Base-by-base conservation (phyloP, 2,797 vertebrate genomes). In the Leptodactylus fallax region DNA sequence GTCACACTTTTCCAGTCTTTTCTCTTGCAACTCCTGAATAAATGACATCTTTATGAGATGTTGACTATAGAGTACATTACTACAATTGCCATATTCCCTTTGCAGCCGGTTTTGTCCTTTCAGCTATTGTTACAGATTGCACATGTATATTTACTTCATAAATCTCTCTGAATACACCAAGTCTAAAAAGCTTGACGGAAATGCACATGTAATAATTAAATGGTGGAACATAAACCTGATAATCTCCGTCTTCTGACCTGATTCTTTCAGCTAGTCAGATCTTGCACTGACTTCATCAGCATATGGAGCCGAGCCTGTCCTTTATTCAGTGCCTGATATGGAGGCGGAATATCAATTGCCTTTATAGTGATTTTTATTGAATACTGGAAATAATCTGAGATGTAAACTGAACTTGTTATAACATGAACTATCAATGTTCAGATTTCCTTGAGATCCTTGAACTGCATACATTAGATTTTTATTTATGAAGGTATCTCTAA, bases 221-320 rank as follows among this genome's bases (percentile, higher is more conserved):
- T 27, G 47, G 19, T 14, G 49, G 17, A 16, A 49, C 63, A 83
- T 27, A 83, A 56, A 58, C 58, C 72, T 21, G 67, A 67, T 69
- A 67, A 87, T 83, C 72, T 87, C 51, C n/a, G 56, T 78, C 25
- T 83, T 78, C 80, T 83, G 86, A 83, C 86, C 86, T 79, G 72
- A 87, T 83, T 87, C 80, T 65, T 87, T 83, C 86, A 83, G 49
- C 80, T 58, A 87, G 72, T 83, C 71, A 83, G 67, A 83, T 77
- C 58, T 65, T 83, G 36, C 25, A 19, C 19, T 58, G 72, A 83
- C 56, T 77, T 77, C 27, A 67, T 56, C 47, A 56, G 72, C 71
- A 83, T 69, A 58, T 49, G 21, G 71, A 83, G 79, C 72, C 16
- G 58, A 80, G 17, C 77, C 7, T 21, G 53, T 7, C 36, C 13